phyloP scores from a whole-genome alignment of 2,797 vertebrate species.

The Hyperoplus lanceolatus region DNA sequence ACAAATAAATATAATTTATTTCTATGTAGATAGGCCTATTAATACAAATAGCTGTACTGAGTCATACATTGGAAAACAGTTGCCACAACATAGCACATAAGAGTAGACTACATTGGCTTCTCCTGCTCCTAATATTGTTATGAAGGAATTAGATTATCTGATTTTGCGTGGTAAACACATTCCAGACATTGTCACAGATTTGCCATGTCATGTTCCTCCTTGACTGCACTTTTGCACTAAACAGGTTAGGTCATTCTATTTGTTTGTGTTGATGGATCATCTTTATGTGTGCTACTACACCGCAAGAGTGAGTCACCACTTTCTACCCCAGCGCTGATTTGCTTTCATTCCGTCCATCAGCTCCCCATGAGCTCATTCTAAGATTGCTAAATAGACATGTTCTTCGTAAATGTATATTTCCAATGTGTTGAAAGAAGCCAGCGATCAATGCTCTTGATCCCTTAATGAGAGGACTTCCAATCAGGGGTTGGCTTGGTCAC shows the following conservation, averaged over 20 bases:
- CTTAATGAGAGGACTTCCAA: conserved; percentile 26
- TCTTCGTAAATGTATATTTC: conserved; percentile 62
- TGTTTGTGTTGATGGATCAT: conserved; percentile 52
- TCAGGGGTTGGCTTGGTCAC: conserved; percentile 47
- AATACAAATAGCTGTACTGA: neutral
- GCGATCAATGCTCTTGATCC: conserved; percentile 38
- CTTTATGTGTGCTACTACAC: conserved; percentile 36
- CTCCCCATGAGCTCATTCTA: conserved; percentile 39
- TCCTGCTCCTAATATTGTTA: conserved; percentile 44
- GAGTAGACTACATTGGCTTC: neutral
- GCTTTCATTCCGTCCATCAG: conserved; percentile 35
- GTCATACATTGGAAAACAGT: conserved; percentile 3
- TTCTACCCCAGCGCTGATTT: conserved; percentile 26
- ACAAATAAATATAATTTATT: neutral
- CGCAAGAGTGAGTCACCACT: conserved; percentile 37
- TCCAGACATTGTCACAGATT: conserved; percentile 60
- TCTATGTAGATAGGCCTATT: neutral
- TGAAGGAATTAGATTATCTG: conserved; percentile 46
- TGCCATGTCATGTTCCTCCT: conserved; percentile 51
- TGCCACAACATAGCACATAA: neutral
- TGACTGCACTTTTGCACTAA: conserved; percentile 36
- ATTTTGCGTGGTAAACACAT: conserved; percentile 64
- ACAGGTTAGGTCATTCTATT: conserved; percentile 51
- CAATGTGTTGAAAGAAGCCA: conserved; percentile 50
- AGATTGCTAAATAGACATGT: conserved; percentile 33